phyloP scores from a whole-genome alignment of 2,797 vertebrate species.

The Petrocephalus schoutedeni region DNA sequence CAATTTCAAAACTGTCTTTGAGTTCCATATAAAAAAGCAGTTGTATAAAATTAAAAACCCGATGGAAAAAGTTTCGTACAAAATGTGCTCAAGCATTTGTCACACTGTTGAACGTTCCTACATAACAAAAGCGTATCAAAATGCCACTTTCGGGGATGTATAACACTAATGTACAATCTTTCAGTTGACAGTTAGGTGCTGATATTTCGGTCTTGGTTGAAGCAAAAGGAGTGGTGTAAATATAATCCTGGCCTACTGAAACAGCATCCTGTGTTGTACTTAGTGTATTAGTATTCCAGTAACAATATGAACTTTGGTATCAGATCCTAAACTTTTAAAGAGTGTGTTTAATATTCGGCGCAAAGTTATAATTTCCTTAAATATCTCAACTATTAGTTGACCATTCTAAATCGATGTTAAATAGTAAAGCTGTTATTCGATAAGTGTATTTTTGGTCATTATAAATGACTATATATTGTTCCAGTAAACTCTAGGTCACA shows the following conservation, averaged over 20 bases:
- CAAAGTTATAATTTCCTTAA: background rate
- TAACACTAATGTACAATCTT: background rate
- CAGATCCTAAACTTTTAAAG: background rate
- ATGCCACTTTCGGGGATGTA: background rate
- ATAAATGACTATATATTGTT: slow-evolving; percentile 15
- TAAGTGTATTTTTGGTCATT: slow-evolving; percentile 16
- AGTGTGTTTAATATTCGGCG: background rate
- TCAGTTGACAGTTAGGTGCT: background rate
- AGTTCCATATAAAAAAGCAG: slow-evolving; percentile 27
- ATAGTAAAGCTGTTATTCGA: slow-evolving; percentile 5
- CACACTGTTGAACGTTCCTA: background rate
- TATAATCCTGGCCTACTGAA: background rate
- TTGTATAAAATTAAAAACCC: slow-evolving; percentile 71
- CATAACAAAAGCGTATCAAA: slow-evolving; percentile 13
- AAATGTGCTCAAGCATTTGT: slow-evolving; percentile 7
- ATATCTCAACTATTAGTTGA: slow-evolving; percentile 11
- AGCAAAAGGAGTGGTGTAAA: background rate
- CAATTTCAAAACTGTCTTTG: background rate
- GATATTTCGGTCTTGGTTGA: background rate
- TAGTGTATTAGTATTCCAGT: slow-evolving; percentile 11
- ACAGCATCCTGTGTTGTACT: background rate
- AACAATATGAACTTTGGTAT: slow-evolving; percentile 22
- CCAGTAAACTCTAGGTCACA: slow-evolving; percentile 9
- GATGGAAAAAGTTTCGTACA: slow-evolving; percentile 40
- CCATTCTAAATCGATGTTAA: background rate